Percentiles rank a stretch among this genome's conserved stretches.
phyloP scores from a whole-genome alignment of 1,140 invertebrate genomes.

The Agraylea sexmaculata region DNA sequence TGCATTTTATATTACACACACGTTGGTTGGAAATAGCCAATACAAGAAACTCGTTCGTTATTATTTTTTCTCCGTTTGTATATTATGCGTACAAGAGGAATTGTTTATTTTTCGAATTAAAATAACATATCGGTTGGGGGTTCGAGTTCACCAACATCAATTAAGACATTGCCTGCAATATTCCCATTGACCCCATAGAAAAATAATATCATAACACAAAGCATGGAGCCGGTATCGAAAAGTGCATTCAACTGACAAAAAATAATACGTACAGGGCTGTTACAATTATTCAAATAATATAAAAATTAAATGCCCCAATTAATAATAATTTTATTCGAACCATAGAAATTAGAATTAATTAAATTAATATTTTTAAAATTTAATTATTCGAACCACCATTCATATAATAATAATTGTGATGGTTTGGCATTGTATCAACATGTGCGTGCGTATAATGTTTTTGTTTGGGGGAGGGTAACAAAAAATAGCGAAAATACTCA shows the following conservation, averaged over 20 bases:
- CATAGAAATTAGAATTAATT: no score
- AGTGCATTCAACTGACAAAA: slow-evolving; percentile 8
- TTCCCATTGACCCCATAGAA: slow-evolving; percentile 10
- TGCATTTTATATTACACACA: slow-evolving; percentile 3
- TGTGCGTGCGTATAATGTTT: no score
- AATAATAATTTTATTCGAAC: no score
- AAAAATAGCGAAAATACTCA: no score
- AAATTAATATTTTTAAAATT: no score
- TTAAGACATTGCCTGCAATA: slow-evolving; percentile 22
- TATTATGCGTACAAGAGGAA: no score
- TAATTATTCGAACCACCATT: no score
- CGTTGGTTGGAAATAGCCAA: neutral
- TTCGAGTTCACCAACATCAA: slow-evolving; percentile 10
- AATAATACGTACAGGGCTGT: neutral
- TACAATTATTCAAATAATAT: slow-evolving; percentile 2
- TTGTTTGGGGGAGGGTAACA: no score
- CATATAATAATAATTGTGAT: no score
- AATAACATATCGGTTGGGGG: slow-evolving; percentile 16
- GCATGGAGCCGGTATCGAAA: neutral
- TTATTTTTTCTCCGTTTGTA: no score
- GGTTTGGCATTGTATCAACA: no score
- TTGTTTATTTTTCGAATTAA: slow-evolving; percentile 22
- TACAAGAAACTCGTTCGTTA: neutral
- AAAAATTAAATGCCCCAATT: no score
- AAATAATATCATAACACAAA: slow-evolving; percentile 16